Conservation (phyloP, 2,888 invertebrate species). For the Leptura quadrifasciata region DNA sequence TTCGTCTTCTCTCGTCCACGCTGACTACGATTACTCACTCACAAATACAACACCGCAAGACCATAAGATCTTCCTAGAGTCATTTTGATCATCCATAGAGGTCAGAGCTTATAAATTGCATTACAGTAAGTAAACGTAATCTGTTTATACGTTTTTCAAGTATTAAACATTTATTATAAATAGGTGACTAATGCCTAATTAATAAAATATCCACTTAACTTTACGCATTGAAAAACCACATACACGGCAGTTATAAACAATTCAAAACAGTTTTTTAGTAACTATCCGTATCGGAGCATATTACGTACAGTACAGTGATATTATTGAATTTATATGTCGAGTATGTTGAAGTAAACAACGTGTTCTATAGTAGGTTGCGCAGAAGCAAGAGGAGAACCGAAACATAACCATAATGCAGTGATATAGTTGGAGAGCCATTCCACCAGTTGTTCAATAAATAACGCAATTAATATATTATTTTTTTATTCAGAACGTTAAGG, state of each 20-base stretch:
- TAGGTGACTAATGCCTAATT: too few relatives aligned
- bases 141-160: too few relatives aligned
- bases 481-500: too few relatives aligned
- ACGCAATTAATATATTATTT: too few relatives aligned
- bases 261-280: neutral
- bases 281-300: neutral
- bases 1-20: constrained; percentile 36
- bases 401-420: constrained; percentile 31
- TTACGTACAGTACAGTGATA: neutral
- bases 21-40: constrained; percentile 32
- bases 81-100: neutral
- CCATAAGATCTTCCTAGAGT: neutral
- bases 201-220: neutral
- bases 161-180: too few relatives aligned
- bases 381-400: constrained; percentile 17
- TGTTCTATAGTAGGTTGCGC: constrained; percentile 18
- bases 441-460: constrained; percentile 5
- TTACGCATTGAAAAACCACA: neutral
- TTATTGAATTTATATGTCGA: constrained; percentile 27
- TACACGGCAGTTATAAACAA: neutral
- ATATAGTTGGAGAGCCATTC: constrained; percentile 9
- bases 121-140: neutral
- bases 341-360: constrained; percentile 31
- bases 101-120: neutral
- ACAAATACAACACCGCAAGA: constrained; percentile 16